These are phyloP conservation scores for Plemyria rubiginata DNA, from an alignment of 2,888 invertebrate species.

Conservation along the genomic window DNA sequence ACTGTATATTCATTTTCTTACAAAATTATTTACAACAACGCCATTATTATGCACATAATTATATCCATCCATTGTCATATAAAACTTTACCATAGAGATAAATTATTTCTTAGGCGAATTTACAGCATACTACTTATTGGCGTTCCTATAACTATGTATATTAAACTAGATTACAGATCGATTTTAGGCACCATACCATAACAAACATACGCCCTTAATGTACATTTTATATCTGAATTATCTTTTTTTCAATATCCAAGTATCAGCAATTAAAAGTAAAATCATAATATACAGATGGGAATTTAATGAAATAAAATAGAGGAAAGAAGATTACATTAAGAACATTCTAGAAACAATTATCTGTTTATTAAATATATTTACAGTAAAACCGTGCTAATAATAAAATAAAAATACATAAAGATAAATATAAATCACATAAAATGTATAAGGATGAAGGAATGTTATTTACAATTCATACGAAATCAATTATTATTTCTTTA, in stretches of 20 bases:
- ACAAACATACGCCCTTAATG: slow-evolving; percentile 28
- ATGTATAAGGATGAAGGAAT: slow-evolving; percentile 33
- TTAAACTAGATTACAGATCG: slow-evolving; percentile 51
- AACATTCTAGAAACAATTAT: background rate
- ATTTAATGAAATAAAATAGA: background rate
- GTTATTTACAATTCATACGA: slow-evolving; percentile 33
- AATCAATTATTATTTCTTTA: background rate
- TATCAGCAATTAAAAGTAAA: background rate
- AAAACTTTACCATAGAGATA: slow-evolving; percentile 79
- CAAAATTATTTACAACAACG: slow-evolving; percentile 84
- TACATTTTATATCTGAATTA: slow-evolving; percentile 2
- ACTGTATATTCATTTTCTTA: slow-evolving; percentile 80
- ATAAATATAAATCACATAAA: slow-evolving; percentile 4
- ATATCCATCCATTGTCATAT: slow-evolving; percentile 68
- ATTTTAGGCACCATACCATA: slow-evolving; percentile 71
- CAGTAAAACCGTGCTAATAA: slow-evolving; percentile 18
- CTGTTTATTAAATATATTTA: slow-evolving; percentile 13
- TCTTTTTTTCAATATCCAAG: background rate
- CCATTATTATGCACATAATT: slow-evolving; percentile 77
- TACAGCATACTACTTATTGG: slow-evolving; percentile 56
- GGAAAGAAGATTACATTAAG: background rate
- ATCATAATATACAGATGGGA: background rate
- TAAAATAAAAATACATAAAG: slow-evolving; percentile 5
- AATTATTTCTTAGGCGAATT: slow-evolving; percentile 73
- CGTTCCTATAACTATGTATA: slow-evolving; percentile 47